Percentiles rank a stretch among this genome's conserved stretches.
These are phyloP conservation scores for Buathra laborator DNA, from an alignment of 2,888 invertebrate genomes.

Conservation along the genomic window DNA sequence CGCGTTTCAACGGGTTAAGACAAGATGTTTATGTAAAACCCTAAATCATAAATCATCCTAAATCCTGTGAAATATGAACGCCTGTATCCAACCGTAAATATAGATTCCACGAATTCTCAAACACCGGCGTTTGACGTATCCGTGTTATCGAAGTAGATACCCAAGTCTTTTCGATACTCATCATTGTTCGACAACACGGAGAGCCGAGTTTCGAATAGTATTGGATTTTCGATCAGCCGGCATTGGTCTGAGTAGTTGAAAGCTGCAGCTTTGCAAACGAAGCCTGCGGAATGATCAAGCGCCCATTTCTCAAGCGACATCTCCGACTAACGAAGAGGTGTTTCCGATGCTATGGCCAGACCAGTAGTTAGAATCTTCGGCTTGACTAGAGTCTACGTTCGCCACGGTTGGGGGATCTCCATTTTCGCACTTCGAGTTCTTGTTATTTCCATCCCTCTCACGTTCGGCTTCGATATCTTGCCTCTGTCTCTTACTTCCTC, in stretches of 20 bases:
- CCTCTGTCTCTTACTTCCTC: constrained; percentile 41
- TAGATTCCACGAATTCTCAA: too few relatives aligned
- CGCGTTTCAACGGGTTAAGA: too few relatives aligned
- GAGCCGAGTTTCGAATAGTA: constrained; percentile 41
- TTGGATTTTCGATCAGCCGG: constrained; percentile 49
- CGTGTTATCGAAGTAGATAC: neutral
- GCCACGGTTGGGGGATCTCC: constrained; percentile 1
- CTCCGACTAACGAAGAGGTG: constrained; percentile 65
- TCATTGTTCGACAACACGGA: constrained; percentile 27
- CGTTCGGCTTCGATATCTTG: constrained; percentile 58
- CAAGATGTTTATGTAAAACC: too few relatives aligned
- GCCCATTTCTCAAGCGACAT: constrained; percentile 55
- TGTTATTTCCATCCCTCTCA: constrained; percentile 57
- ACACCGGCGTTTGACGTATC: neutral
- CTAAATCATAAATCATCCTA: too few relatives aligned
- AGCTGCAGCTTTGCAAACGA: constrained; percentile 51
- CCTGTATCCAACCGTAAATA: too few relatives aligned
- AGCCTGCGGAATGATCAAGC: constrained; percentile 55
- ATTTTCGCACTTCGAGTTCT: constrained; percentile 62
- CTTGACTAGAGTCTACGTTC: too few relatives aligned
- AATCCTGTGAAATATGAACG: too few relatives aligned
- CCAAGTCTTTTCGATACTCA: neutral
- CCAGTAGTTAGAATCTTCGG: constrained; percentile 49
- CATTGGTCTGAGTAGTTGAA: constrained; percentile 27
- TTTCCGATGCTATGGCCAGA: constrained; percentile 52